phyloP scores from a whole-genome alignment of 2,113 vertebrate species.

The Anguilla japonica region DNA sequence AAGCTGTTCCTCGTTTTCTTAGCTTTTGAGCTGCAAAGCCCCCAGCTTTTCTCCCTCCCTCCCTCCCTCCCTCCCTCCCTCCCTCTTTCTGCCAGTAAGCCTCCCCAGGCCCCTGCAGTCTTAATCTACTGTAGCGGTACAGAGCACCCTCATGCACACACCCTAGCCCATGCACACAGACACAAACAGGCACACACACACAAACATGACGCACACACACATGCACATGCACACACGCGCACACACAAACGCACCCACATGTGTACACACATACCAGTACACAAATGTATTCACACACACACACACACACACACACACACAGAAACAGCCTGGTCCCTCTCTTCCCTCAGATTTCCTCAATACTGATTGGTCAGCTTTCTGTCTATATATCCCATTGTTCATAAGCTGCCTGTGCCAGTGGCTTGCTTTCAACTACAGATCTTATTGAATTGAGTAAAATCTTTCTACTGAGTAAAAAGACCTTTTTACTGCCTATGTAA shows the following conservation, averaged over 20 bases:
- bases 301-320: too few relatives aligned
- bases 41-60: background rate
- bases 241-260: background rate
- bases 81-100: background rate
- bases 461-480: background rate
- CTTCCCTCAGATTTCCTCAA: too few relatives aligned
- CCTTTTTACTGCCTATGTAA: background rate
- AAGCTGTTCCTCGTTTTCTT: conserved; percentile 14
- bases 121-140: background rate
- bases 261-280: background rate
- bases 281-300: background rate
- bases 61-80: conserved; percentile 2
- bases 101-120: background rate
- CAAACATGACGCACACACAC: background rate
- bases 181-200: background rate
- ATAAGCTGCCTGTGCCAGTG: background rate
- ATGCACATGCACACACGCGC: background rate
- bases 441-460: background rate
- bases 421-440: background rate
- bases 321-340: background rate
- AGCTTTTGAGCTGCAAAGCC: background rate
- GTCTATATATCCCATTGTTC: background rate
- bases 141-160: background rate
- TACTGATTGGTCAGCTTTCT: background rate
- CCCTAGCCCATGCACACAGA: background rate